Conservation (phyloP, 2,797 vertebrate species). For the Enteromius thamalakanensis region DNA sequence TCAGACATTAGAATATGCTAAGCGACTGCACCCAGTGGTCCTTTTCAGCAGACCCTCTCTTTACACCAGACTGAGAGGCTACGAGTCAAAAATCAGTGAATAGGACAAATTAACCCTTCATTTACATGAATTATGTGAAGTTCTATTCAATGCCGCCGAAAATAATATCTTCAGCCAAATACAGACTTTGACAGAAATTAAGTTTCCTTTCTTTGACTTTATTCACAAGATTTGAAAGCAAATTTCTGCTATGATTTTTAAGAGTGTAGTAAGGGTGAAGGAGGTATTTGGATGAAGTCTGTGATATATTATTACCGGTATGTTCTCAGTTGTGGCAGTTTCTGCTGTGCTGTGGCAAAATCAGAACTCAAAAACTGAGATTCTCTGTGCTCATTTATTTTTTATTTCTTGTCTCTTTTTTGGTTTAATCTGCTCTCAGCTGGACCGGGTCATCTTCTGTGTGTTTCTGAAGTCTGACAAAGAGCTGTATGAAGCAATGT, state of each 20-base stretch:
- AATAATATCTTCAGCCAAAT: not conserved
- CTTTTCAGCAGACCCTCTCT: not conserved
- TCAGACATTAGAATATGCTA: slow-evolving; percentile 27
- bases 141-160: not conserved
- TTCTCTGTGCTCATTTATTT: slow-evolving; percentile 36
- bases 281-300: slow-evolving; percentile 4
- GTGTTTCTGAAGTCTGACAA: slow-evolving; percentile 86
- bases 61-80: not conserved
- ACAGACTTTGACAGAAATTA: not conserved
- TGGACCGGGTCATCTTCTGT: slow-evolving; percentile 89
- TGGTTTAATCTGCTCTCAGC: slow-evolving; percentile 68
- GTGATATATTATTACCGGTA: not conserved
- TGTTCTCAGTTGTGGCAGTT: not conserved
- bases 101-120: not conserved
- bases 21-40: not conserved
- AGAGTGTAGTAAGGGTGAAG: slow-evolving; percentile 15
- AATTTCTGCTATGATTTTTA: slow-evolving; percentile 22
- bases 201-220: not conserved
- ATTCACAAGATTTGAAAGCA: not conserved
- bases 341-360: slow-evolving; percentile 11
- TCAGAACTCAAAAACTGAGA: slow-evolving; percentile 7
- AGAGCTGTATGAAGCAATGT: slow-evolving; percentile 79
- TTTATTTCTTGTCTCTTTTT: slow-evolving; percentile 41
- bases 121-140: not conserved
- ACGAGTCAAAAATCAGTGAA: not conserved